phyloP scores from a whole-genome alignment of 1,140 invertebrate species.

The Bombus breviceps region DNA sequence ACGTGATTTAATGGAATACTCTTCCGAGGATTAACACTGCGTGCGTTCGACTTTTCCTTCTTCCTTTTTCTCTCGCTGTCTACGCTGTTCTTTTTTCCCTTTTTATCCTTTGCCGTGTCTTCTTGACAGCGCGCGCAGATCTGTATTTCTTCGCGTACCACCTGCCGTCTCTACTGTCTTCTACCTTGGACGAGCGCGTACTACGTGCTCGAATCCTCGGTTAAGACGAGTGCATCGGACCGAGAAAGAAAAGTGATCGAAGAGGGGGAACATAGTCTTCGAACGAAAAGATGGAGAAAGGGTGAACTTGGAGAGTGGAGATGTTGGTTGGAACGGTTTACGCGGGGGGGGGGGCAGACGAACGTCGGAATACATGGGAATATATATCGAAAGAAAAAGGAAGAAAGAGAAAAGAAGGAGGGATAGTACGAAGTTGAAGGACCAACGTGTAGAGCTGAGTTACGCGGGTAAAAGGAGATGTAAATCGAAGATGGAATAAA shows the following conservation, averaged over 20 bases:
- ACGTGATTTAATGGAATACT: background rate
- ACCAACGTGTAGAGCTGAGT: background rate
- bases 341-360: constrained; percentile 10
- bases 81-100: background rate
- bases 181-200: constrained; percentile 61
- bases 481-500: background rate
- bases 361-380: constrained; percentile 26
- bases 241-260: constrained; percentile 41
- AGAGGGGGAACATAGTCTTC: constrained; percentile 39
- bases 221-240: constrained; percentile 59
- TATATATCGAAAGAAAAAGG: constrained; percentile 8
- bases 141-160: constrained; percentile 56
- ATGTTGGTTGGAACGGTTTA: constrained; percentile 55
- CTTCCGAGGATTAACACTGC: background rate
- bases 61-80: background rate
- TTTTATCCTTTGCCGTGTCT: constrained; percentile 9
- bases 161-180: constrained; percentile 60
- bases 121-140: constrained; percentile 44
- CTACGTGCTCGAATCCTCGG: constrained; percentile 61
- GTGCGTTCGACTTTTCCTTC: background rate
- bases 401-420: constrained; percentile 6
- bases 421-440: constrained; percentile 25
- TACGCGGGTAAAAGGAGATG: constrained; percentile 1
- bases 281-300: constrained; percentile 64
- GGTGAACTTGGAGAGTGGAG: constrained; percentile 42